These are phyloP conservation scores for Conops quadrifasciatus DNA, from an alignment of 2,888 invertebrate genomes.

Conservation along the genomic window DNA sequence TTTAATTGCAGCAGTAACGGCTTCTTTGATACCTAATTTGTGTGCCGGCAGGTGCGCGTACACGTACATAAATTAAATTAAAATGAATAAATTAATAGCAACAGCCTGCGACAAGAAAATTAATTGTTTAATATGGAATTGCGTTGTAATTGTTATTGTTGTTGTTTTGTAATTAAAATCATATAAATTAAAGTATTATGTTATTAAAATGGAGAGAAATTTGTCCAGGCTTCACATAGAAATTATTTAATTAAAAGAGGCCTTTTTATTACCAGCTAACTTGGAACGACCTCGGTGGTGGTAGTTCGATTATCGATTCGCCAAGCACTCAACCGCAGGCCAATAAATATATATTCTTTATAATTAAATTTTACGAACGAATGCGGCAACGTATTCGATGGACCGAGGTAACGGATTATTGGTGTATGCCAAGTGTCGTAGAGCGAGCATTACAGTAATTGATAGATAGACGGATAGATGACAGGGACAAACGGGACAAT, in stretches of 20 bases:
- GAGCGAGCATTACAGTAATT: too few species aligned
- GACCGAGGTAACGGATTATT: too few species aligned
- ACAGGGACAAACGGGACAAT: background rate
- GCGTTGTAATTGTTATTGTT: conserved; percentile 4
- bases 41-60: conserved; percentile 5
- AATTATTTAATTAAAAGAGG: conserved; percentile 17
- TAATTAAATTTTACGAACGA: conserved; percentile 11
- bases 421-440: too few species aligned
- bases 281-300: too few species aligned
- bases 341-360: background rate
- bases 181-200: too few species aligned
- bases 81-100: conserved; percentile 26
- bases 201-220: background rate
- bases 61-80: conserved; percentile 29
- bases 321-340: background rate
- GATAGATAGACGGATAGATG: background rate
- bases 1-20: too few species aligned
- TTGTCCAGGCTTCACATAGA: background rate
- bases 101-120: conserved; percentile 16
- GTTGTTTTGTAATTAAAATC: background rate
- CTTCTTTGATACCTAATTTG: background rate
- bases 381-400: too few species aligned
- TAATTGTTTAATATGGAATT: conserved; percentile 15
- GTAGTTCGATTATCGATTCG: too few species aligned
- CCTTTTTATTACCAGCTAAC: background rate